Base-by-base conservation (phyloP, 2,113 vertebrate species). In the Oophaga pumilio region DNA sequence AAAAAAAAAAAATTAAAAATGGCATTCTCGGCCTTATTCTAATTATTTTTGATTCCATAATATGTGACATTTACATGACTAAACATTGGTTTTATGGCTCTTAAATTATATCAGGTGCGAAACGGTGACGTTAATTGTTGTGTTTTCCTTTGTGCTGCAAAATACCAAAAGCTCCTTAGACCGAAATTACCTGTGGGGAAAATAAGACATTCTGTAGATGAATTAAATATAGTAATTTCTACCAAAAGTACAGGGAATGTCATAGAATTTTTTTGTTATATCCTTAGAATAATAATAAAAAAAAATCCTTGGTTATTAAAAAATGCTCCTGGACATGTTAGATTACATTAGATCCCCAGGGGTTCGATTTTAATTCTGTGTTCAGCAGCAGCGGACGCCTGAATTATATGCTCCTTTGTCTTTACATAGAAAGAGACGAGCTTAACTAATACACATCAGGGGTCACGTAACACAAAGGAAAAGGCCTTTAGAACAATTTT, bases 71-170 rank as follows among this genome's bases (percentile, higher is more conserved):
- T 74, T 22, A 69, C 64, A 83, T 18, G 81, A 26, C 81, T 69
- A 69, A 83, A 83, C 81, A 83, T 62, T 3, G 22, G 62, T 69
- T 83, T 69, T 69, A 69, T 28, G n/a, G 49, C 81, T 69, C 81
- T 24, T 83, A 83, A 83, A 83, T 83, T 50, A 66, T 18, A 50
- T 83, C 8, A 69, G 62, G 62, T 69, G 81, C 14, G 64, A 83
- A 83, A 49, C 62, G n/a, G 81, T 69, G 81, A 83, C 81, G 50
- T 83, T 84, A 84, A 84, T 84, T 84, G 82, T 74, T 84, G 68
- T 74, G 52, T 84, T 84, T 82, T 74, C 20, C 50, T 56, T 84
- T 84, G 66, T 84, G 68, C 8, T 73, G 68, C 52, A 73, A 74
- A 74, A 73, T 57, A n/a, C 68, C 73, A 84, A 71, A 56, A 73